phyloP scores from a whole-genome alignment of 92 coral and sea anemone species.

The Ricordea florida region DNA sequence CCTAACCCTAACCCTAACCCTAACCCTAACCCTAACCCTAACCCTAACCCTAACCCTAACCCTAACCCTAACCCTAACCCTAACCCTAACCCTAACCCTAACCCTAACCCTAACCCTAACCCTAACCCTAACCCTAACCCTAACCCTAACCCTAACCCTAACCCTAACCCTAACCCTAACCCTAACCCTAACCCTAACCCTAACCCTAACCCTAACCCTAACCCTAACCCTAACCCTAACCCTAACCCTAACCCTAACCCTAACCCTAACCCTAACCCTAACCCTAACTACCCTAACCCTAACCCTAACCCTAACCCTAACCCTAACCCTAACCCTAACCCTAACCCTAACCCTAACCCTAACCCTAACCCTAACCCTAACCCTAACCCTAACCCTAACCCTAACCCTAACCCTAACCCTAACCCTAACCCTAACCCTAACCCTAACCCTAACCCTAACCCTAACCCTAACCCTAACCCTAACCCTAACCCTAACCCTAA shows the following conservation, averaged over 20 bases:
- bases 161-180: constrained; percentile 59
- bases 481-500: constrained; percentile 59
- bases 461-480: constrained; percentile 26
- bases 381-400: constrained; percentile 26
- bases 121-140: constrained; percentile 44
- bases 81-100: constrained; percentile 52
- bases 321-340: constrained; percentile 54
- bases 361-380: constrained; percentile 48
- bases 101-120: constrained; percentile 46
- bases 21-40: constrained; percentile 58
- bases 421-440: constrained; percentile 26
- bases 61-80: constrained; percentile 63
- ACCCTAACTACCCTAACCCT: constrained; percentile 56
- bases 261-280: constrained; percentile 49
- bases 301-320: constrained; percentile 57
- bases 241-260: constrained; percentile 29
- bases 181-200: constrained; percentile 57
- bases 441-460: constrained; percentile 27
- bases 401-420: constrained; percentile 13
- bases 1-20: constrained; percentile 64
- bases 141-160: constrained; percentile 43
- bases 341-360: constrained; percentile 46
- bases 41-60: constrained; percentile 53
- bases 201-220: constrained; percentile 53
- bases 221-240: constrained; percentile 61